Percentiles rank a stretch among this genome's conserved stretches.
Evolutionary conservation across 2,113 vertebrate genomes (phyloP).

Genomic region (Cyanoderma ruficeps): DNA sequence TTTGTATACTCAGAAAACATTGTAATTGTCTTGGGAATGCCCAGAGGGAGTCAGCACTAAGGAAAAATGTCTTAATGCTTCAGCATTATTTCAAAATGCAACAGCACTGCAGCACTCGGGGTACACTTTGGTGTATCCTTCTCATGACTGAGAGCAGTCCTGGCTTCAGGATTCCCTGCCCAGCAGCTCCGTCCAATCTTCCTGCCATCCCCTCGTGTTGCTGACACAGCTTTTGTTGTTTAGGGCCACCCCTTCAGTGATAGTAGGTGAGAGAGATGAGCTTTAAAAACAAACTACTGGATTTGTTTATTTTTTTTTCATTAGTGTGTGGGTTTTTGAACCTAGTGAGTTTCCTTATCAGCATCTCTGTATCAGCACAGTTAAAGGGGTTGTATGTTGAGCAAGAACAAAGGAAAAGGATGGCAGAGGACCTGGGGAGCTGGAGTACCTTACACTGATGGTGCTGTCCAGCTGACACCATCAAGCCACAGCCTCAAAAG

Average conservation of each 20-base stretch:
- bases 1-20: slow-evolving; percentile 49
- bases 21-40: slow-evolving; percentile 53
- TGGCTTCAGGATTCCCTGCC: background rate
- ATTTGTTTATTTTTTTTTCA: background rate
- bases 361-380: background rate
- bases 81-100: slow-evolving; percentile 31
- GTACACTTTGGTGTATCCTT: background rate
- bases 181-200: background rate
- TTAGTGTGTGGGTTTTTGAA: background rate
- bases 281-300: background rate
- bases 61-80: slow-evolving; percentile 38
- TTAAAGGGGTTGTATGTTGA: background rate
- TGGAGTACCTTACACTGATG: background rate
- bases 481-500: background rate
- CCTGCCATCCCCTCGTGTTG: background rate
- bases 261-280: background rate
- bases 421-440: background rate
- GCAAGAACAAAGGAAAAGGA: background rate
- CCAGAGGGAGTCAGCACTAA: slow-evolving; percentile 37
- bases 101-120: background rate
- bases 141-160: background rate
- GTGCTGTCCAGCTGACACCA: background rate
- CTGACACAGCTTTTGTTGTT: background rate
- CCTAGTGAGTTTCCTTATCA: background rate
- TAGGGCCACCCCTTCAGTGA: background rate